phyloP scores from a whole-genome alignment of 1,140 invertebrate species.

The Protaetia brevitarsis region DNA sequence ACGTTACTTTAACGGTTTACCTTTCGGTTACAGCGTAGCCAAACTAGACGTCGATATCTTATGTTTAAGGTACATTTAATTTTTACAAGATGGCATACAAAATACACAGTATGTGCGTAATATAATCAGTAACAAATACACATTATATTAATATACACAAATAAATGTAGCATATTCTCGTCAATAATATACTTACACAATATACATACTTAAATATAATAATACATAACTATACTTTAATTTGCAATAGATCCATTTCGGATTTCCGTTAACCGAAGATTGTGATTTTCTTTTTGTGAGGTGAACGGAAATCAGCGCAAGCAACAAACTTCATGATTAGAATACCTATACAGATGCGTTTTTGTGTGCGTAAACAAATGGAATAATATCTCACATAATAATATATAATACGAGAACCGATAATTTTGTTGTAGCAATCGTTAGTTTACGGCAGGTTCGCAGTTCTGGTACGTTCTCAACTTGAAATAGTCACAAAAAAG shows the following conservation, averaged over 20 bases:
- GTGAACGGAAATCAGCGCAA: neutral
- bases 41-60: constrained; percentile 36
- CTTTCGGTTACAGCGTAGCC: constrained; percentile 40
- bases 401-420: neutral
- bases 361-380: neutral
- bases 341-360: neutral
- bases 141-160: neutral
- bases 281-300: constrained; percentile 7
- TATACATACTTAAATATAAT: no score
- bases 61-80: constrained; percentile 9
- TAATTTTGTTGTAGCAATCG: constrained; percentile 33
- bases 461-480: constrained; percentile 61
- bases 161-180: neutral
- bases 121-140: neutral
- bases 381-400: neutral
- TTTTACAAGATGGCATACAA: constrained; percentile 4
- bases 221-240: no score
- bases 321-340: neutral
- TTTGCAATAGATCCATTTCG: neutral
- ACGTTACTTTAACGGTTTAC: constrained; percentile 41
- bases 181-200: neutral
- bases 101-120: neutral
- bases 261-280: neutral
- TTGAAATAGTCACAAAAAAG: constrained; percentile 64
- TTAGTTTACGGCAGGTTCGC: constrained; percentile 53